Base-by-base conservation (phyloP, 2,113 vertebrate genomes). In the Orientallactaga bullata region DNA sequence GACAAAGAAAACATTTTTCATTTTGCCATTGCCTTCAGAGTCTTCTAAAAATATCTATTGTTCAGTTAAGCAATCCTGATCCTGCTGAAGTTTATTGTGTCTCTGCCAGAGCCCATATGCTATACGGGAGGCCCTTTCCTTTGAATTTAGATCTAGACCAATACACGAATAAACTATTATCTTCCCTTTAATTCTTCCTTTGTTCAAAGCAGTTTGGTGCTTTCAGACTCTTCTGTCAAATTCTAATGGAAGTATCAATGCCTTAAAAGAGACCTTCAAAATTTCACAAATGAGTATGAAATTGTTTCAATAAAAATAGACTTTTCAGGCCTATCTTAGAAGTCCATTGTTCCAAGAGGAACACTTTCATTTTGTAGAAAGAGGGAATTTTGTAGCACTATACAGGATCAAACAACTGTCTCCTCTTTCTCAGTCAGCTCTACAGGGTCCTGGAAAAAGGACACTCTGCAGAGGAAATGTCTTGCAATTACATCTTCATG, bases 101-200 rank as follows among this genome's bases (percentile, higher is more conserved):
- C 80, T 60, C 21, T 78, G 26, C 23, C 32, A 32, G 24, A 94
- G 28, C 42, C 17, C 39, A 72, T 9, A 21, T 16, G 24, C 74
- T 23, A 0, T 7, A 16, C 26, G 51, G 55, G 63, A 39, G 37
- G 18, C 6, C 58, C 17, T 55, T 81, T 61, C 23, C 30, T 77
- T 66, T 74, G 42, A 47, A 4, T 60, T 35, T 58, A 12, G 21
- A 55, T 55, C 69, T 61, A 81, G 37, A 26, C 35, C 87, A 65
- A 24, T 71, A 28, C 60, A 65, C 23, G n/a, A 85, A 58, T 3
- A 80, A 90, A 30, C 30, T 65, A 20, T 74, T 74, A 69, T 89
- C 60, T 93, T 23, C 23, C 72, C 74, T 51, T 85, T 69, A 42
- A 65, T 89, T 78, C 60, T 37, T 78, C 83, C 47, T 85, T 96